Base-by-base conservation (phyloP, 2,888 invertebrate species). In the Atethmia centrago region DNA sequence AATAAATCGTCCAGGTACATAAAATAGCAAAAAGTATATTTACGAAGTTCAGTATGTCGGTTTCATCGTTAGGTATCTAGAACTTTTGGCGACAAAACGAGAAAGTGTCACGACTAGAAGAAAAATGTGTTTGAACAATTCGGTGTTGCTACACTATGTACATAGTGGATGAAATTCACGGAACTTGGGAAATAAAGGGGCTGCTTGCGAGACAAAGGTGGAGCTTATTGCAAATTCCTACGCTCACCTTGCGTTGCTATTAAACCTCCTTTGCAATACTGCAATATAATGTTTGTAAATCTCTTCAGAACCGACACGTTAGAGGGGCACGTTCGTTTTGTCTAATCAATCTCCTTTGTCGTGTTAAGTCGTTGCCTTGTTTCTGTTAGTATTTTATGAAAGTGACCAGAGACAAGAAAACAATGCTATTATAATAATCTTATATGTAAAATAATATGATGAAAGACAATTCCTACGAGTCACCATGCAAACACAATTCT, bases 221-320 rank as follows among this genome's bases (percentile, higher is more conserved):
- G 89, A 89, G 93, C 93, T 95, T 96, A 96, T 96, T 96, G 95
- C 94, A 92, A 94, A 95, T 95, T 95, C 95, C 94, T 87, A 79
- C 89, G 92, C 91, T 93, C 94, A 94, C 94, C 93, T 95, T 92
- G 88, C 90, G 89, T 88, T 87, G 91, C 93, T 94, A 93, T 94
- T 94, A 93, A 93, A 92, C 91, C 87, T 88, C 90, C 90, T 91
- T 89, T 90, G 91, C 91, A 88, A 92, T 93, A 92, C 91, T 87
- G 80, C 87, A 84, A 86, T 88, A 87, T 89, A 88, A 86, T 90
- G 89, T 89, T 88, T 89, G 84, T 88, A 84, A 87, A 88, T 89
- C 86, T 85, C 76, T 77, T 63, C 63, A 74, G 75, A 65, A 72
- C 66, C 56, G 77, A 71, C 72, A 74, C 61, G 59, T 56, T 63